A percentile compares a stretch with the other conserved stretches of the same genome.
Evolutionary conservation across 2,888 invertebrate species (phyloP).

Genomic region (Xylota segnis): DNA sequence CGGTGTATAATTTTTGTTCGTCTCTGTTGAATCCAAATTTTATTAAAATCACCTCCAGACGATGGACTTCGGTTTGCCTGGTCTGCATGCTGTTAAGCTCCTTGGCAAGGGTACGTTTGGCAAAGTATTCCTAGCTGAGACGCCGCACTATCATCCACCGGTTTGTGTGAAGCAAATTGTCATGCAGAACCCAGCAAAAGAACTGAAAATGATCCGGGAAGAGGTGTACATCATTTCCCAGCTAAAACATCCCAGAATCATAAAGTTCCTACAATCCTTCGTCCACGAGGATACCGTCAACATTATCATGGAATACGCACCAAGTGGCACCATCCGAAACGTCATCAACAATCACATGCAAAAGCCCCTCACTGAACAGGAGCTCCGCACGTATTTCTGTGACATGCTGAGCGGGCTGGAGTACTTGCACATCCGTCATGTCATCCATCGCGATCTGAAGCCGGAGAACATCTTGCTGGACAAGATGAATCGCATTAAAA

Average conservation of each 20-base stretch:
- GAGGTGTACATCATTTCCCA: slow-evolving; percentile 83
- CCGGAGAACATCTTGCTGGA: slow-evolving; percentile 91
- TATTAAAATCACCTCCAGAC: not conserved
- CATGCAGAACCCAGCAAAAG: slow-evolving; percentile 79
- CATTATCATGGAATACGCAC: slow-evolving; percentile 83
- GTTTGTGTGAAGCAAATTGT: slow-evolving; percentile 83
- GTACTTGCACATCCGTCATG: slow-evolving; percentile 83
- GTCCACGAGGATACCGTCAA: slow-evolving; percentile 80
- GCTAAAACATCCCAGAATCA: slow-evolving; percentile 82
- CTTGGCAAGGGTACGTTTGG: slow-evolving; percentile 82
- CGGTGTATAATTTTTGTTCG: slow-evolving; percentile 28
- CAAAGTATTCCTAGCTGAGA: slow-evolving; percentile 80
- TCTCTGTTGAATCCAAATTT: slow-evolving; percentile 8
- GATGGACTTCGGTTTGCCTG: slow-evolving; percentile 81
- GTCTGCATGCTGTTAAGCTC: slow-evolving; percentile 78
- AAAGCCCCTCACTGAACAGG: slow-evolving; percentile 73
- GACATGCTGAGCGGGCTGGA: slow-evolving; percentile 84
- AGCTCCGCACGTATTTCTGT: slow-evolving; percentile 83
- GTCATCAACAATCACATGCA: slow-evolving; percentile 76
- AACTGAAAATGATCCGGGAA: slow-evolving; percentile 81
- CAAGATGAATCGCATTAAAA: slow-evolving; percentile 87
- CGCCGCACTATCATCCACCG: slow-evolving; percentile 69
- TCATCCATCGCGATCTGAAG: slow-evolving; percentile 89
- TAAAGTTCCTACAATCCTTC: slow-evolving; percentile 81
- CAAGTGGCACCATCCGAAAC: slow-evolving; percentile 81